Evolutionary conservation across 1,140 invertebrate species (phyloP), one percentile per base, ranked within the genome.

Genomic region (Drosophila takahashii): DNA sequence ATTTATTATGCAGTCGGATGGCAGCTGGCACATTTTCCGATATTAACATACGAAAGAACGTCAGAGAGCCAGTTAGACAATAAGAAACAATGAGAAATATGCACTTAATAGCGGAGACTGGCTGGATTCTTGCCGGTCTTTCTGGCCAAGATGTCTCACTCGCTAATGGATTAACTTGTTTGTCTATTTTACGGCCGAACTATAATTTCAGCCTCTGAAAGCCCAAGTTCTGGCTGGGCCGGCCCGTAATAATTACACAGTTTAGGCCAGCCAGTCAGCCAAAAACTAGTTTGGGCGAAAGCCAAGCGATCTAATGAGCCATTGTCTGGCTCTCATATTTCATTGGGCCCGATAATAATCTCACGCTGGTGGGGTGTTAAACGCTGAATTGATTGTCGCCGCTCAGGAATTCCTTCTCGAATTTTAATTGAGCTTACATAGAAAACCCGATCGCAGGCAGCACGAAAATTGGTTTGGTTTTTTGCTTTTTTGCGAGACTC

Each of bases 101-200:
- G 83, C 61, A 67, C 78, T 83, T 83, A 77, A 84, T 83, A 79
- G 74, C 65, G 73, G 75, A 50, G 9, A n/a, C 6, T 16, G 44
- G 36, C n/a, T 57, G 56, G 64, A 50, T 57, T 74, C 66, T 80
- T 84, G 74, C 79, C 85, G 78, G 84, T 84, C n/a, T n/a, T n/a
- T 87, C 81, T 79, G 71, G 45, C 45, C 10, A 27, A 45, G 65
- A 61, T 50, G 42, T 52, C 60, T 67, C 45, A 67, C 52, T 65
- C 7, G 60, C 84, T 89, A 87, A 87, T 87, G 84, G 84, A 87
- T 87, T 87, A 87, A 87, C 84, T 89, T 87, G 84, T 87, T 87
- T 87, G 61, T 66, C 58, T 54, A 71, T 76, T 79, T 89, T 87
- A 87, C 79, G 79, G 62, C 76, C 56, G 15, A 74, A 51, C 67